Base-by-base conservation (phyloP, 2,888 invertebrate genomes). In the Lampropteryx suffumata region DNA sequence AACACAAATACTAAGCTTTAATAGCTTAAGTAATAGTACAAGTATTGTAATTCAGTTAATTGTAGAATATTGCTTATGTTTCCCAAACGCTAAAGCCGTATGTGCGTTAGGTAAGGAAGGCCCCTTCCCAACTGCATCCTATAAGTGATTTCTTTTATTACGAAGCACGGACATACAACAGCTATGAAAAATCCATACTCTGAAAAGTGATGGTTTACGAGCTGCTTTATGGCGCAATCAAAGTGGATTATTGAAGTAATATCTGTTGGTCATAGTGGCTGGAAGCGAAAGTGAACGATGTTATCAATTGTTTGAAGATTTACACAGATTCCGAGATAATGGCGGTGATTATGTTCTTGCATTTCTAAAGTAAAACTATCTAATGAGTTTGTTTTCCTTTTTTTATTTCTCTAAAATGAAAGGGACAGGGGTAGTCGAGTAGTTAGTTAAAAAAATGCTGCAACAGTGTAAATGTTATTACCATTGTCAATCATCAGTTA, bases 61-160 rank as follows among this genome's bases (percentile, higher is more conserved):
- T 17, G 24, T 24, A 7, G 24, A 24, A 6, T 33, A 13, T 17
- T 17, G 33, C 10, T 14, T 14, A 28, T 12, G 13, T n/a, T 44
- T 8, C 7, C 12, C 43, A 44, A 41, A 45, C 29, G 37, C 6
- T 9, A 5, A n/a, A 36, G 7, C 75, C 10, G 73, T 85, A 48
- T 80, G 71, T 80, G 48, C 71, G 48, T 46, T 67, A 50, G 65
- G 57, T 69, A 76, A 77, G 70, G 71, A 42, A 39, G 76, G 79
- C 80, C 76, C 75, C 57, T 53, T 33, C 52, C 65, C 64, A 74
- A 77, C 73, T 84, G 85, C 83, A 83, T 77, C 84, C 82, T 79
- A 85, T 84, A 90, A 90, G 89, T 83, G 86, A 87, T 88, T 82
- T 76, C 79, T 84, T 88, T 90, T 90, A 87, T 87, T 89, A 84